Evolutionary conservation across 2,113 vertebrate species (phyloP).

Genomic region (Actinemys pallida): DNA sequence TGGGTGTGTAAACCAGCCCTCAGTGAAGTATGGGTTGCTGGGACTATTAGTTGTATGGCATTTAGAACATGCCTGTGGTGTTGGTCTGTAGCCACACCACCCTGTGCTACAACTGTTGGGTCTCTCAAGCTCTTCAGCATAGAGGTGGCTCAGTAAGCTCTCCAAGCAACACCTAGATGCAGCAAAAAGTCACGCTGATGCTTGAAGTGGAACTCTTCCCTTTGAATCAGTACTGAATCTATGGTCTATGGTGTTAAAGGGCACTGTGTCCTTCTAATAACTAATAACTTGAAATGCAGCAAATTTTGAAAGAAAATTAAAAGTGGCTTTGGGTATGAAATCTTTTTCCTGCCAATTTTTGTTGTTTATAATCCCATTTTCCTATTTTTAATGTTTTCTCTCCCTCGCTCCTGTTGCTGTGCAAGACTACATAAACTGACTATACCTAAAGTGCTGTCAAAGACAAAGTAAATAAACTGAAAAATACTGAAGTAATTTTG

Average conservation of each 20-base stretch:
- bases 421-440: not conserved
- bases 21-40: not conserved
- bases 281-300: not conserved
- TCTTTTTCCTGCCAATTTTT: not conserved
- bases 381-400: not conserved
- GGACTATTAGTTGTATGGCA: not conserved
- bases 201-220: not conserved
- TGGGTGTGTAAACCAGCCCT: no score
- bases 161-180: not conserved
- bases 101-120: not conserved
- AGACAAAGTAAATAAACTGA: not conserved
- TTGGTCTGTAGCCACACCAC: not conserved
- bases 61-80: not conserved
- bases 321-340: not conserved
- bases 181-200: not conserved
- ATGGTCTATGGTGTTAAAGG: not conserved
- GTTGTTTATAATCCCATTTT: not conserved
- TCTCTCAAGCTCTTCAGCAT: not conserved
- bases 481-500: not conserved
- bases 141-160: not conserved
- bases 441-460: not conserved
- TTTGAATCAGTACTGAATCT: not conserved
- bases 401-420: not conserved
- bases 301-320: not conserved
- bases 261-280: not conserved